A percentile compares a stretch with the other conserved stretches of the same genome.
These are phyloP conservation scores for Zaprionus camerounensis DNA, from an alignment of 1,140 invertebrate genomes.

Conservation along the genomic window DNA sequence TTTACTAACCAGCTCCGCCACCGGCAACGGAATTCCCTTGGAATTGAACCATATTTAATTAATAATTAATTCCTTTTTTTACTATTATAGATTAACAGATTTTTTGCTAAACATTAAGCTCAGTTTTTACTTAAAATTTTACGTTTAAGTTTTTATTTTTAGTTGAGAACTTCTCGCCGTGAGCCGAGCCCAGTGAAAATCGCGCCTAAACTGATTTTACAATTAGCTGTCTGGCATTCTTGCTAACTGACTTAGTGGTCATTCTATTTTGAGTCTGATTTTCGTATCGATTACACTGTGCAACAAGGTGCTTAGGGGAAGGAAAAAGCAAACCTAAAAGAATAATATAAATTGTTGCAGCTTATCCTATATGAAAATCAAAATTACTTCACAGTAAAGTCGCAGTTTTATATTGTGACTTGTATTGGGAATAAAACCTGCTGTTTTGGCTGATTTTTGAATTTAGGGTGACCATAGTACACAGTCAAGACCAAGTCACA, in stretches of 20 bases:
- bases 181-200: constrained; percentile 77
- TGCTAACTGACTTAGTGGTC: constrained; percentile 81
- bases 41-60: constrained; percentile 64
- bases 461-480: too few species aligned
- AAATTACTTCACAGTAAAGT: not conserved
- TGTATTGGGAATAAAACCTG: not conserved
- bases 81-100: constrained; percentile 8
- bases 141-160: constrained; percentile 24
- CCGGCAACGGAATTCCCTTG: constrained; percentile 55
- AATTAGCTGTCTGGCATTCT: constrained; percentile 75
- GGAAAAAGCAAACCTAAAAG: too few species aligned
- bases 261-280: constrained; percentile 82
- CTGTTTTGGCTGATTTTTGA: too few species aligned
- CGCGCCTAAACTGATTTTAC: constrained; percentile 83
- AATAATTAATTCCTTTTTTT: constrained; percentile 3
- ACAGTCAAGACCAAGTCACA: too few species aligned
- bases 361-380: not conserved
- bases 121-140: constrained; percentile 5
- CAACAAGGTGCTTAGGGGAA: constrained; percentile 7
- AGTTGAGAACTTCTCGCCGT: constrained; percentile 56
- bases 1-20: constrained; percentile 62
- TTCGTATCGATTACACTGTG: constrained; percentile 79
- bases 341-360: not conserved
- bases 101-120: not conserved
- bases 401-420: not conserved